Evolutionary conservation across 1,140 invertebrate genomes (phyloP).

Genomic region (Drosophila elegans): DNA sequence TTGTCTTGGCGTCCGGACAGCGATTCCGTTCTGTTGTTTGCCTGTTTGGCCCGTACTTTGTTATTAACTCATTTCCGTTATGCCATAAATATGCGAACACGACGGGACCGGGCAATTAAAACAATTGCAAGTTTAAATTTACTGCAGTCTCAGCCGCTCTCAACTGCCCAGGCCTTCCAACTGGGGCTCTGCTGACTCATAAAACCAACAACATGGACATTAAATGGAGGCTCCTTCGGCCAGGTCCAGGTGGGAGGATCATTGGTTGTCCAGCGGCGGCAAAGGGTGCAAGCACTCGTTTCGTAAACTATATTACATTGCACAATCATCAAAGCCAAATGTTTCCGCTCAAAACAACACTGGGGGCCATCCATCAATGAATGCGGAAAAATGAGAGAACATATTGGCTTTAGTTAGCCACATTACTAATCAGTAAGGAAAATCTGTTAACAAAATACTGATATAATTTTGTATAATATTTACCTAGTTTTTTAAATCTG

Average conservation of each 20-base stretch:
- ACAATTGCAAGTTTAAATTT: conserved; percentile 81
- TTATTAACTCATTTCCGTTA: conserved; percentile 82
- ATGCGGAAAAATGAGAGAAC: too few relatives aligned
- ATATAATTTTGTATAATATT: too few relatives aligned
- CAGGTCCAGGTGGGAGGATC: conserved; percentile 14
- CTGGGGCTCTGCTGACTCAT: conserved; percentile 61
- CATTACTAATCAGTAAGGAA: neutral
- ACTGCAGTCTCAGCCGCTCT: conserved; percentile 65
- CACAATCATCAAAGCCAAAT: conserved; percentile 7
- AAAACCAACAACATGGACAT: conserved; percentile 74
- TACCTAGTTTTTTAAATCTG: too few relatives aligned
- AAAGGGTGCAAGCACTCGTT: conserved; percentile 1
- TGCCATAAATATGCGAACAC: conserved; percentile 80
- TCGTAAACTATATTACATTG: conserved; percentile 20
- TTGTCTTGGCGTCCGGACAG: conserved; percentile 25
- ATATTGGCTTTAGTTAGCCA: neutral
- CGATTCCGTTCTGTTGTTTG: conserved; percentile 36
- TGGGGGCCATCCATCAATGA: neutral
- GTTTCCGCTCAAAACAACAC: conserved; percentile 16
- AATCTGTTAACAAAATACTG: too few relatives aligned
- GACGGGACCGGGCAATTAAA: conserved; percentile 74
- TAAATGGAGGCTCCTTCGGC: conserved; percentile 38
- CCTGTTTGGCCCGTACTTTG: conserved; percentile 68
- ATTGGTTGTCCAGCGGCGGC: neutral
- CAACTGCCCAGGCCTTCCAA: conserved; percentile 23